Conservation (phyloP, 2,797 vertebrate genomes). For the Sciaenops ocellatus region DNA sequence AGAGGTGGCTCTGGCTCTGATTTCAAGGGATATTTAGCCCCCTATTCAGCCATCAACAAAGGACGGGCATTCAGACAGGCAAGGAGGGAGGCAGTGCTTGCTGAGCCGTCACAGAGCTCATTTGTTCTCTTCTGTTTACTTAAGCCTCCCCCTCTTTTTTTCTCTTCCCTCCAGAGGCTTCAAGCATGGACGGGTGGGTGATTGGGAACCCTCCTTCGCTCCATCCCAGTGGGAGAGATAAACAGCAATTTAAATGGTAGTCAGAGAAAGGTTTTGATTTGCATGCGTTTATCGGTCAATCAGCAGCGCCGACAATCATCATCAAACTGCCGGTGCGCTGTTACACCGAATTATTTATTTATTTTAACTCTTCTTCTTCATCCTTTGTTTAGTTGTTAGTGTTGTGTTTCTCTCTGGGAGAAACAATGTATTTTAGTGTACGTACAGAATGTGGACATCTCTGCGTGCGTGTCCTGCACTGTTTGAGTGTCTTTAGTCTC, state of each 20-base stretch:
- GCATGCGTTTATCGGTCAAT: constrained; percentile 85
- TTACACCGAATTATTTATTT: constrained; percentile 44
- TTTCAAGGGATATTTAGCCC: constrained; percentile 88
- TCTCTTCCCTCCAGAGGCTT: constrained; percentile 79
- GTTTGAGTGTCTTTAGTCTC: constrained; percentile 75
- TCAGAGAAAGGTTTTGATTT: constrained; percentile 78
- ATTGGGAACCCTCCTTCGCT: constrained; percentile 73
- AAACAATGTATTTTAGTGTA: constrained; percentile 1
- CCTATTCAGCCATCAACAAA: constrained; percentile 90
- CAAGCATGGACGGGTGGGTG: constrained; percentile 80
- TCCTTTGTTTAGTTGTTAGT: constrained; percentile 32
- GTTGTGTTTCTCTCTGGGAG: constrained; percentile 24
- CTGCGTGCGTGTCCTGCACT: constrained; percentile 57
- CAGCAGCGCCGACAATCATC: constrained; percentile 75
- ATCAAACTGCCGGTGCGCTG: constrained; percentile 70
- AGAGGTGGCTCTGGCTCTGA: constrained; percentile 82
- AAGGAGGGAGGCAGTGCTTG: constrained; percentile 78
- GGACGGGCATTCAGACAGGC: constrained; percentile 80
- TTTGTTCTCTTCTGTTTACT: constrained; percentile 90
- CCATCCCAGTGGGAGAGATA: constrained; percentile 74
- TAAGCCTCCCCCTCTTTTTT: constrained; percentile 82
- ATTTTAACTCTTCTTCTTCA: constrained; percentile 39
- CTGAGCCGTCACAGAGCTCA: constrained; percentile 85
- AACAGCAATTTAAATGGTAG: constrained; percentile 73
- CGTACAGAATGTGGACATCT: constrained; percentile 10